Evolutionary conservation across 2,113 vertebrate genomes (phyloP).

Genomic region (Cepphus grylle): DNA sequence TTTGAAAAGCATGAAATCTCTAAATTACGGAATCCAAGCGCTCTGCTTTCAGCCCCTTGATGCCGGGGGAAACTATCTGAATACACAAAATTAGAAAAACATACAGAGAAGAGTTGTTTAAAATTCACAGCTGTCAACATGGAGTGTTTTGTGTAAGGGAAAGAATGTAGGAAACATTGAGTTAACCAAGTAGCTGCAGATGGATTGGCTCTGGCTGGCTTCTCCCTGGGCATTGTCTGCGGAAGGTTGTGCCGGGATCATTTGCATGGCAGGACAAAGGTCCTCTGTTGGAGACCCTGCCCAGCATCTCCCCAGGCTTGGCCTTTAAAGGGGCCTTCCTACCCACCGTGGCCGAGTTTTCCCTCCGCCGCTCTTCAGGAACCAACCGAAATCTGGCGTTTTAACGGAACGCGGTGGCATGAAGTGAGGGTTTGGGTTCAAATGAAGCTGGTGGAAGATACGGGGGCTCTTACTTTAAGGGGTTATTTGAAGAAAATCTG

Average conservation of each 20-base stretch:
- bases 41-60: constrained; percentile 28
- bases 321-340: constrained; percentile 61
- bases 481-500: constrained; percentile 61
- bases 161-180: constrained; percentile 67
- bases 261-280: constrained; percentile 86
- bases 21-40: constrained; percentile 74
- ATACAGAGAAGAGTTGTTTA: constrained; percentile 71
- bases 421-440: constrained; percentile 58
- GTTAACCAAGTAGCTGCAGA: constrained; percentile 71
- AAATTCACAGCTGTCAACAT: constrained; percentile 78
- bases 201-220: constrained; percentile 49
- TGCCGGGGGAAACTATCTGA: constrained; percentile 68
- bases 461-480: constrained; percentile 68
- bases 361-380: constrained; percentile 45
- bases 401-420: constrained; percentile 53
- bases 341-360: background rate
- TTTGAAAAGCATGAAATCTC: constrained; percentile 82
- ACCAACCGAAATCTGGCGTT: constrained; percentile 74
- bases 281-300: constrained; percentile 76
- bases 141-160: constrained; percentile 61
- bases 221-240: constrained; percentile 68
- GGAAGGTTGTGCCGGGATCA: constrained; percentile 48
- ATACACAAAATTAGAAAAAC: constrained; percentile 75
- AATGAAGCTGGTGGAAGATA: constrained; percentile 65
- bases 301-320: constrained; percentile 61